Conservation (phyloP, 2,888 invertebrate species). For the Cantharis lateralis region DNA sequence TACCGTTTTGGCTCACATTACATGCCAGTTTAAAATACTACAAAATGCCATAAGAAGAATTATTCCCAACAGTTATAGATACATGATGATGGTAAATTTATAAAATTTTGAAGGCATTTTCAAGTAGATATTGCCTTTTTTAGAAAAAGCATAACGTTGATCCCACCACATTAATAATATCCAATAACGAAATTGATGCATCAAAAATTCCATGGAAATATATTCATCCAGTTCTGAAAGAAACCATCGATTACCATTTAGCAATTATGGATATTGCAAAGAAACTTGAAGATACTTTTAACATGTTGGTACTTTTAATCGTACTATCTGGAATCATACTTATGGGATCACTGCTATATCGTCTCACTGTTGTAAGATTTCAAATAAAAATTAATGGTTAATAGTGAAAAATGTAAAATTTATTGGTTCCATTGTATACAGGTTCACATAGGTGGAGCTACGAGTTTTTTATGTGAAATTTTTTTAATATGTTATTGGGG, state of each 20-base stretch:
- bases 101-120: not conserved
- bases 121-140: not conserved
- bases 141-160: not conserved
- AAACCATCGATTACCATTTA: slow-evolving; percentile 28
- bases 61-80: slow-evolving; percentile 12
- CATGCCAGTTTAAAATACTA: slow-evolving; percentile 28
- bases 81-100: slow-evolving; percentile 17
- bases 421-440: not conserved
- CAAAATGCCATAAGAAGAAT: slow-evolving; percentile 24
- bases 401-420: too few relatives aligned
- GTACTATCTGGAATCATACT: slow-evolving; percentile 20
- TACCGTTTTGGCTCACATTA: slow-evolving; percentile 28
- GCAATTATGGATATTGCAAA: slow-evolving; percentile 24
- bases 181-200: slow-evolving; percentile 4
- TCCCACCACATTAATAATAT: not conserved
- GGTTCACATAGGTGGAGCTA: slow-evolving; percentile 18
- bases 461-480: slow-evolving; percentile 18
- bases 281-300: slow-evolving; percentile 27
- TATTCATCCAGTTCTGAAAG: slow-evolving; percentile 1
- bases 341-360: slow-evolving; percentile 13
- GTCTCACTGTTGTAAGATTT: slow-evolving; percentile 7
- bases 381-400: not conserved
- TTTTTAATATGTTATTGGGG: slow-evolving; percentile 33
- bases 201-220: slow-evolving; percentile 14
- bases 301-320: slow-evolving; percentile 22